phyloP scores from a whole-genome alignment of 2,113 vertebrate species.

The Balaenoptera acutorostrata region DNA sequence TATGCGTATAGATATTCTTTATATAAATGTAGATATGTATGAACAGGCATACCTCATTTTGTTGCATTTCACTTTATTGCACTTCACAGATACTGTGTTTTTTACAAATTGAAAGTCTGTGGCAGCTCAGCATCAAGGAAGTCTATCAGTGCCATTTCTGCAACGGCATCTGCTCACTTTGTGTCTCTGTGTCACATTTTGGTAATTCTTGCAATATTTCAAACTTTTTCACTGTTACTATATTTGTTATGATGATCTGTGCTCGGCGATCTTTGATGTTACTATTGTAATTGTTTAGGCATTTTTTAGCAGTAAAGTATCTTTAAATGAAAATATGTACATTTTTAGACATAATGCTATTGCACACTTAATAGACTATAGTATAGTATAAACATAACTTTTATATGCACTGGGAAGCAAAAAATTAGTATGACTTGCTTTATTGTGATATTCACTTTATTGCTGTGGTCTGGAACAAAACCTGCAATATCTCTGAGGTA shows the following conservation, averaged over 20 bases:
- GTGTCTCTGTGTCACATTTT: neutral
- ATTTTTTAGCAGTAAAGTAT: neutral
- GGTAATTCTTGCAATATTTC: neutral
- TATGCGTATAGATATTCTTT: neutral
- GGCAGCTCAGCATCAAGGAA: neutral
- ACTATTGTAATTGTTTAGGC: neutral
- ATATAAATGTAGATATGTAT: neutral
- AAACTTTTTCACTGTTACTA: neutral
- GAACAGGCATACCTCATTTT: neutral
- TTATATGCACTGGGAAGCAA: neutral
- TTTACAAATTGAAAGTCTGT: neutral
- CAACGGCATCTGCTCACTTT: neutral
- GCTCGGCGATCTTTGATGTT: neutral
- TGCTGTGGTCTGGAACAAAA: neutral
- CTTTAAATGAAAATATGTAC: neutral
- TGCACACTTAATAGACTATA: neutral
- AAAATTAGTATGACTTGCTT: neutral
- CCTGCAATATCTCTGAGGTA: neutral
- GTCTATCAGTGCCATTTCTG: neutral
- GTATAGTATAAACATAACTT: neutral
- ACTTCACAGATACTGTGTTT: neutral
- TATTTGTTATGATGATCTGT: neutral
- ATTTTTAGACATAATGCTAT: neutral
- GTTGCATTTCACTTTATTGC: neutral
- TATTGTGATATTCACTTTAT: neutral